Evolutionary conservation across 2,797 vertebrate genomes (phyloP), one percentile per base, ranked within the genome.

Genomic region (Champsocephalus gunnari): DNA sequence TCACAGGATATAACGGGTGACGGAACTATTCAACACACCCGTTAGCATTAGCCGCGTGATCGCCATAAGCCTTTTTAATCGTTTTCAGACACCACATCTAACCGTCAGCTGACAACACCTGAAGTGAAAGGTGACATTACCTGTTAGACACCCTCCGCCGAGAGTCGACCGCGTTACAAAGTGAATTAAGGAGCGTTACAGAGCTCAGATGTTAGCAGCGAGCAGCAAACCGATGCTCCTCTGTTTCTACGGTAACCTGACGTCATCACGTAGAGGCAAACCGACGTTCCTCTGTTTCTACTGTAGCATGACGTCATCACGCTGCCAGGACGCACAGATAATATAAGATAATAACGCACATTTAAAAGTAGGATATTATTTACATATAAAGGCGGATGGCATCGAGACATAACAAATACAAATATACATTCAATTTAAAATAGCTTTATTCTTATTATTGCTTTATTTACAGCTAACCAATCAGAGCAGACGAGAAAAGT

Each of bases 261-360:
- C 4, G 11, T 8, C 7, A 64, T 61, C 61, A 5, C 28, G 13
- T 28, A 19, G 53, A 3, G 53, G 53, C 24, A 3, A 41, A 3
- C 1, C 0, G 41, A 77, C 53, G 77, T 77, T n/a, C 28, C 10
- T 3, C 14, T 43, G 88, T 92, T 81, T 66, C 85, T 75, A 88
- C 10, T 78, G 84, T 17, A 78, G n/a, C 85, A 2, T 65, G 73
- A 87, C 82, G 80, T 87, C 83, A 88, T 72, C 28, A 28, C 28
- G 60, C n/a, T n/a, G n/a, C 34, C 34, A 9, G 34, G 34, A 38
- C 34, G 34, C 34, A 38, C 34, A 8, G 34, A 38, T 3, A 0
- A 21, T 21, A n/a, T n/a, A n/a, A n/a, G n/a, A n/a, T n/a, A n/a
- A n/a, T n/a, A n/a, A n/a, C n/a, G 28, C 4, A 28, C 28, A 28